Percentiles rank a stretch among this genome's conserved stretches.
phyloP scores from a whole-genome alignment of 2,113 vertebrate genomes.

The Odontophorus gujanensis region DNA sequence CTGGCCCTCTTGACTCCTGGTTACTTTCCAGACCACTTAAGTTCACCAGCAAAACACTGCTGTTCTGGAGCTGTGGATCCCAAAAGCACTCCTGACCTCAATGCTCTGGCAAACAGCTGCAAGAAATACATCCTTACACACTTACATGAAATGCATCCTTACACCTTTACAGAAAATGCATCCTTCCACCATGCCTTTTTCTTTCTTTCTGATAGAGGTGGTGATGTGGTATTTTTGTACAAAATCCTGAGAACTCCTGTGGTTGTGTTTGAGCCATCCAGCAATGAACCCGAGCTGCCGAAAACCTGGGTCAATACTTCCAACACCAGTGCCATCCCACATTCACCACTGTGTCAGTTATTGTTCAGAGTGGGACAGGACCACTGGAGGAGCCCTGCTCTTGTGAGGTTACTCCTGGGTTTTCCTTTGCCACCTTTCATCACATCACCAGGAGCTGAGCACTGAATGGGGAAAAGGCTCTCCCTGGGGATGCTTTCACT shows the following conservation, averaged over 20 bases:
- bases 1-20: neutral
- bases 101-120: neutral
- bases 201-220: neutral
- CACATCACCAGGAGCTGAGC: neutral
- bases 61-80: neutral
- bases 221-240: neutral
- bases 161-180: too few relatives aligned
- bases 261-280: rapidly evolving
- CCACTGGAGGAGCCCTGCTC: neutral
- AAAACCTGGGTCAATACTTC: rapidly evolving
- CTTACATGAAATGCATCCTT: too few relatives aligned
- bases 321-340: neutral
- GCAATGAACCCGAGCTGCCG: neutral
- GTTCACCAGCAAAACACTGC: neutral
- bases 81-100: neutral
- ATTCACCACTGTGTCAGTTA: rapidly evolving
- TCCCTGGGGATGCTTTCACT: neutral
- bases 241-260: neutral
- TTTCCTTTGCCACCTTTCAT: neutral
- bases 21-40: neutral
- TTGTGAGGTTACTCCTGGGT: rapidly evolving
- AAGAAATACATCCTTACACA: neutral
- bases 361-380: rapidly evolving
- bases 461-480: neutral
- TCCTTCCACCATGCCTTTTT: too few relatives aligned